Evolutionary conservation across 1,140 invertebrate species (phyloP).

Genomic region (Periplaneta americana): DNA sequence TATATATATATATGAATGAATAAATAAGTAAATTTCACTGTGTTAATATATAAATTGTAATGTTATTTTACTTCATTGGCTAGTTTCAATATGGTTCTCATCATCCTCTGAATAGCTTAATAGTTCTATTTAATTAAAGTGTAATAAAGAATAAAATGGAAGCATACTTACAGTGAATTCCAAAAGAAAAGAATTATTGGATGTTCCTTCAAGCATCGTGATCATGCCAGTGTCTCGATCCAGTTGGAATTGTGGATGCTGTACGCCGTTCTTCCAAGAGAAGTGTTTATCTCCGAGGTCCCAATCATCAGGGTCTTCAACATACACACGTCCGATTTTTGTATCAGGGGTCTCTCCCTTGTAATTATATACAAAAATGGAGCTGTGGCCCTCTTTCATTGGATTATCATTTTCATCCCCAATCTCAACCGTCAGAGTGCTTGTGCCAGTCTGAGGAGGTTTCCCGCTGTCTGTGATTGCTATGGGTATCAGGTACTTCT

Average conservation of each 20-base stretch:
- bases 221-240: slow-evolving; percentile 74
- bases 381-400: slow-evolving; percentile 74
- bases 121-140: no score
- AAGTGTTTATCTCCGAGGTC: slow-evolving; percentile 86
- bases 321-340: slow-evolving; percentile 83
- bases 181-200: slow-evolving; percentile 60
- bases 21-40: no score
- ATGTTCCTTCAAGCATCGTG: slow-evolving; percentile 65
- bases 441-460: slow-evolving; percentile 64
- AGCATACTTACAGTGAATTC: slow-evolving; percentile 56
- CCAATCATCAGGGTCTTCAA: slow-evolving; percentile 90
- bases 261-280: slow-evolving; percentile 47
- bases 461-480: slow-evolving; percentile 77
- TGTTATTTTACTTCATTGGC: no score
- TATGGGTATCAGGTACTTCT: slow-evolving; percentile 82
- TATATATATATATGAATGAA: no score
- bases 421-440: slow-evolving; percentile 77
- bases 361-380: slow-evolving; percentile 90
- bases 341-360: slow-evolving; percentile 67
- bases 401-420: slow-evolving; percentile 87
- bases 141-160: no score
- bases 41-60: no score
- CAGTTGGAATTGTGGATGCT: slow-evolving; percentile 57
- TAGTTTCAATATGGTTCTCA: no score
- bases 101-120: no score